phyloP scores from a whole-genome alignment of 2,113 vertebrate species.

The Tetrao urogallus region DNA sequence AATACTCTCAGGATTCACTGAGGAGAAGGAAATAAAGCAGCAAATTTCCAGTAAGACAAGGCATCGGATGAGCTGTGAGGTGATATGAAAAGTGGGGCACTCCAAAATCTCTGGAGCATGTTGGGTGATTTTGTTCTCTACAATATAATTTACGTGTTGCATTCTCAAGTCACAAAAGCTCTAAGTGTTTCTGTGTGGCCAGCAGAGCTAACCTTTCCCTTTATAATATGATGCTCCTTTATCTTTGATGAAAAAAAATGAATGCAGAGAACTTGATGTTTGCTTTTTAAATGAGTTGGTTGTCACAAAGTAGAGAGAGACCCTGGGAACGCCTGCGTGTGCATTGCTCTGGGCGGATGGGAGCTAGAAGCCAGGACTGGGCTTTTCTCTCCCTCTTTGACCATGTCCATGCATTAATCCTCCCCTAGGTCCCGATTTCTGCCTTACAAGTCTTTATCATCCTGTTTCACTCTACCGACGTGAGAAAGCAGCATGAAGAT shows the following conservation, averaged over 20 bases:
- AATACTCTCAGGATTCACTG: not conserved
- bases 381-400: not conserved
- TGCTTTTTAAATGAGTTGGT: rapidly evolving
- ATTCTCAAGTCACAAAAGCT: not conserved
- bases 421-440: not conserved
- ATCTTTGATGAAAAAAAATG: not conserved
- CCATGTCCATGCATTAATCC: rapidly evolving
- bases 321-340: not conserved
- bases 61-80: not conserved
- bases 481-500: not conserved
- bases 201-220: not conserved
- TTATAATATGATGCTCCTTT: not conserved
- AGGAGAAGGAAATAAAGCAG: not conserved
- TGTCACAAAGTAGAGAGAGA: not conserved
- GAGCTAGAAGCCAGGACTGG: not conserved
- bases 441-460: rapidly evolving
- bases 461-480: rapidly evolving
- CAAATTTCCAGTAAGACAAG: not conserved
- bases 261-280: not conserved
- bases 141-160: rapidly evolving
- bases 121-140: not conserved
- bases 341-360: rapidly evolving
- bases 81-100: not conserved
- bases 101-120: rapidly evolving
- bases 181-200: not conserved